Evolutionary conservation across 2,888 invertebrate species (phyloP), one percentile per base, ranked within the genome.

Genomic region (Automeris io): DNA sequence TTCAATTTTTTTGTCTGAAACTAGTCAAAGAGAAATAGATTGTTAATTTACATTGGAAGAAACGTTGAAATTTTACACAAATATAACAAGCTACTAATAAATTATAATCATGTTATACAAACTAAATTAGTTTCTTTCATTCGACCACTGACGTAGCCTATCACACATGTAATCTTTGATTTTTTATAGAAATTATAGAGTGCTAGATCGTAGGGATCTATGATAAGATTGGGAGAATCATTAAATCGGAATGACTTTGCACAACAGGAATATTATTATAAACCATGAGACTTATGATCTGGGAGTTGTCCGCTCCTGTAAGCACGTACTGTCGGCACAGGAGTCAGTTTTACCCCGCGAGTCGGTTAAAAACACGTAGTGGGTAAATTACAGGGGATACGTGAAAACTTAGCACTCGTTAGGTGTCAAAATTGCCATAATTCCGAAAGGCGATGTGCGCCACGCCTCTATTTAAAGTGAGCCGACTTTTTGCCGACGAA

Each of bases 361-460:
- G 38, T 51, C 54, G 61, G 59, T 65, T 65, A 69, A 66, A 69
- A 71, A 25, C 76, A 76, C 77, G 75, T 77, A 62, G 57, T 43
- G 39, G 31, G 43, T 41, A 81, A 83, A 85, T 85, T 82, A 83
- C 72, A 78, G 77, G 73, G 79, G 57, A 61, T 57, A 68, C 58
- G 52, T 54, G 63, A 70, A 68, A 77, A 78, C 78, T 82, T 85
- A 82, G 79, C 85, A 80, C 83, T 79, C 61, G 69, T 76, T 72
- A 85, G 85, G 85, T 86, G 85, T 86, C 70, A 85, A 86, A 82
- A 86, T 86, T 86, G 83, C 85, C 85, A 74, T 85, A 82, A 86
- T 85, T 80, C 70, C 58, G 66, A 70, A 70, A 61, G 64, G 65
- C 59, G 63, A 57, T 61, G 60, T 67, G 61, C 61, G 69, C 72